phyloP scores from a whole-genome alignment of 2,113 vertebrate species.

The Scytalopus superciliaris region DNA sequence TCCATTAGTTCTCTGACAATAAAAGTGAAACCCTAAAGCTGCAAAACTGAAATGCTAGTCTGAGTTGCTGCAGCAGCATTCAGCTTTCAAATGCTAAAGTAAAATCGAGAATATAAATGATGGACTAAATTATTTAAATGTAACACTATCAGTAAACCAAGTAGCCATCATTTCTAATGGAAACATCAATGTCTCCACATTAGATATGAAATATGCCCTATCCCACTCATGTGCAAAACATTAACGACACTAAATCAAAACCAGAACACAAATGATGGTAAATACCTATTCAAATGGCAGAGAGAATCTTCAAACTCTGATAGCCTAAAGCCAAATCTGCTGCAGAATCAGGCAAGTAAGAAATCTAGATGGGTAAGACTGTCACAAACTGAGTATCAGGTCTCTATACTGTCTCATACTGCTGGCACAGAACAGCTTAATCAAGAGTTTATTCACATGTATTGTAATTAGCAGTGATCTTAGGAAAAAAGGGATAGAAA shows the following conservation, averaged over 20 bases:
- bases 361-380: background rate
- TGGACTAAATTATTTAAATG: background rate
- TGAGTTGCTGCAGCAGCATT: background rate
- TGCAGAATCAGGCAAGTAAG: background rate
- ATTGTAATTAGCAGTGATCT: background rate
- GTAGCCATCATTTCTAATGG: background rate
- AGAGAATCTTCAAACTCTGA: background rate
- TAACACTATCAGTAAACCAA: background rate
- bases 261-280: background rate
- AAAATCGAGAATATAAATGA: slow-evolving; percentile 27
- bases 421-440: background rate
- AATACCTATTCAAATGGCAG: background rate
- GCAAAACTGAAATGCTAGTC: slow-evolving; percentile 21
- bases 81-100: background rate
- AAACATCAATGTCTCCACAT: background rate
- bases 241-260: slow-evolving; percentile 10
- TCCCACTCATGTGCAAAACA: slow-evolving; percentile 2
- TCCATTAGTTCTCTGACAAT: background rate
- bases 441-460: background rate
- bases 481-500: background rate
- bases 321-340: background rate
- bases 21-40: slow-evolving; percentile 13
- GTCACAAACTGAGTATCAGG: background rate
- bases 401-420: background rate
- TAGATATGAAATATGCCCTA: background rate